Evolutionary conservation across 2,113 vertebrate genomes (phyloP).

Genomic region (Gallinago paraguaiae): DNA sequence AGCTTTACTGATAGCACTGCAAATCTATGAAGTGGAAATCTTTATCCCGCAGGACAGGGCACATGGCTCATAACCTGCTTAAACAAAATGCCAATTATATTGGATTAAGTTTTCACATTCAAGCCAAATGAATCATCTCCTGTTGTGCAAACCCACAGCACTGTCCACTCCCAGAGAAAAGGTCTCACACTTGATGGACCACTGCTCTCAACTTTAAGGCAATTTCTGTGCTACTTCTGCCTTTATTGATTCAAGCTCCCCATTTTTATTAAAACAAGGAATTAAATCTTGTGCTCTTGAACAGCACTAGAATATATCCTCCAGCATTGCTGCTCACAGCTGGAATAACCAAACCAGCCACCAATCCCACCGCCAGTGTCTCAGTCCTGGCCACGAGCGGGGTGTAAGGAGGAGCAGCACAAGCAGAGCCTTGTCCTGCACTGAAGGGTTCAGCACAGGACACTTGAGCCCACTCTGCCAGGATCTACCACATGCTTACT

Average conservation of each 20-base stretch:
- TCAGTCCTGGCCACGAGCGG: fast-evolving
- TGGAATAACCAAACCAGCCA: not conserved
- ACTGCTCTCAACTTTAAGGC: not conserved
- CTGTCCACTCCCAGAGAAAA: not conserved
- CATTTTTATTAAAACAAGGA: not conserved
- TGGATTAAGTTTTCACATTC: not conserved
- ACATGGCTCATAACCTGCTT: not conserved
- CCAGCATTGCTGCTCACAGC: not conserved
- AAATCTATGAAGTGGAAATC: not conserved
- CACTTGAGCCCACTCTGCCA: not conserved
- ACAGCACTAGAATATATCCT: not conserved
- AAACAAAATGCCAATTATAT: not conserved
- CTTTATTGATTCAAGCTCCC: not conserved
- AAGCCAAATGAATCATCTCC: fast-evolving
- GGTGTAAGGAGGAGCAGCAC: fast-evolving
- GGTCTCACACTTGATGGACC: not conserved
- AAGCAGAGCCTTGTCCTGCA: fast-evolving
- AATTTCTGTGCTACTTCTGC: not conserved
- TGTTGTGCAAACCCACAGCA: not conserved
- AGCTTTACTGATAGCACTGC: not conserved
- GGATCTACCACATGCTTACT: not conserved
- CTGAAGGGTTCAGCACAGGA: not conserved
- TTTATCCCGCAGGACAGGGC: not conserved
- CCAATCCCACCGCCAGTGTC: not conserved
- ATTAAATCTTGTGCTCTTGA: not conserved